These are phyloP conservation scores for Pogoniulus pusillus DNA, from an alignment of 2,797 vertebrate genomes.

Conservation along the genomic window DNA sequence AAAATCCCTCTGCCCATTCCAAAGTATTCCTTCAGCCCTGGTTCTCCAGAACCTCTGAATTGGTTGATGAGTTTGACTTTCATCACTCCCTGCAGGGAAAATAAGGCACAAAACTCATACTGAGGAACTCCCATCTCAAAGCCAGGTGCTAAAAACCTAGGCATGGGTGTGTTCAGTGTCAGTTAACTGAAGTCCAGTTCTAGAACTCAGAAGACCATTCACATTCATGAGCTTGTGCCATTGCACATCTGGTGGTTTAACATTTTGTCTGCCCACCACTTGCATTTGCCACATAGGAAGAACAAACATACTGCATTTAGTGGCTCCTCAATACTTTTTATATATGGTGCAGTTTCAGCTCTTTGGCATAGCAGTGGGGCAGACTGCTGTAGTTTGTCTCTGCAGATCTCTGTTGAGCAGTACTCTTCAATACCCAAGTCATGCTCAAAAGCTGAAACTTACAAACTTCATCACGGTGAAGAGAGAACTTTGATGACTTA, in stretches of 20 bases:
- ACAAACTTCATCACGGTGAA: neutral
- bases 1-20: neutral
- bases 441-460: neutral
- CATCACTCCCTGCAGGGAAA: neutral
- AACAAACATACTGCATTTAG: neutral
- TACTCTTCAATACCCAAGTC: neutral
- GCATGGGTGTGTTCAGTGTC: neutral
- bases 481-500: neutral
- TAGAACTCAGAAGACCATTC: neutral
- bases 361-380: neutral
- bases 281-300: neutral
- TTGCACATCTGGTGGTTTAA: neutral
- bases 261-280: neutral
- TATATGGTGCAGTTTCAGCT: neutral
- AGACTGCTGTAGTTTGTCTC: neutral
- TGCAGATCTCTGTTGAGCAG: neutral
- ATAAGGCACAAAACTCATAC: neutral
- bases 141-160: neutral
- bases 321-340: neutral
- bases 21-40: neutral
- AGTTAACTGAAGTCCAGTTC: neutral
- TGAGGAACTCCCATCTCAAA: neutral
- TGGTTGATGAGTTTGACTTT: neutral
- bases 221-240: rapidly evolving
- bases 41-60: neutral